Conservation (phyloP, 2,113 vertebrate genomes). For the Arothron firmamentum region DNA sequence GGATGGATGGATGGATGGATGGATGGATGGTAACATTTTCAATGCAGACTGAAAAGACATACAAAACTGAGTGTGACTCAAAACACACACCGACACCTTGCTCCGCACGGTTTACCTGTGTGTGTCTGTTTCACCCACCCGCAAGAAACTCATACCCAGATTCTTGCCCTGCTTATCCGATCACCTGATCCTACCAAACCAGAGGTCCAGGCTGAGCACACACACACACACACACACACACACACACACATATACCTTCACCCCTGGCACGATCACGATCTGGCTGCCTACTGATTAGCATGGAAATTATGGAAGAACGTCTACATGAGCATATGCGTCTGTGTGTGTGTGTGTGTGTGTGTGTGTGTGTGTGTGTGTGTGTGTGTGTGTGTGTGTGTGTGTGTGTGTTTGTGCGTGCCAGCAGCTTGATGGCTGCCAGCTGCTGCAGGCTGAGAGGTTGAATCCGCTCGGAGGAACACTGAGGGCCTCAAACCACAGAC, state of each 20-base stretch:
- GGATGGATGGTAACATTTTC: too few species aligned
- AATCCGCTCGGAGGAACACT: conserved; percentile 59
- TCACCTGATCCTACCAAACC: conserved; percentile 40
- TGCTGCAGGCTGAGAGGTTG: conserved; percentile 64
- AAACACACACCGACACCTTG: conserved; percentile 3
- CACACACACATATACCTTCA: conserved; percentile 5
- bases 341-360: conserved; percentile 15
- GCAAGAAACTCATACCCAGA: conserved; percentile 31
- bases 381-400: conserved; percentile 19
- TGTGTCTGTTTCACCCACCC: conserved; percentile 41
- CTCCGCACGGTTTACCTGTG: conserved; percentile 31
- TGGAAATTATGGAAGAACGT: conserved; percentile 63
- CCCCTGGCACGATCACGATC: conserved; percentile 46
- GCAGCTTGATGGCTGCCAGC: conserved; percentile 70
- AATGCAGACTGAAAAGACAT: too few species aligned
- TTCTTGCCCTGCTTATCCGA: conserved; percentile 36
- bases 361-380: conserved; percentile 16
- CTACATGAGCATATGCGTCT: conserved; percentile 37
- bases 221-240: not conserved
- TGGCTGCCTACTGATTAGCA: conserved; percentile 62
- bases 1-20: too few species aligned
- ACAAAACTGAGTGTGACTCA: too few species aligned
- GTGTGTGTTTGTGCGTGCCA: conserved; percentile 36
- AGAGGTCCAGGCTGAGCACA: conserved; percentile 36
- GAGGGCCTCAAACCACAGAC: conserved; percentile 69